Evolutionary conservation across 2,113 vertebrate species (phyloP).

Genomic region (Heliornis fulica): DNA sequence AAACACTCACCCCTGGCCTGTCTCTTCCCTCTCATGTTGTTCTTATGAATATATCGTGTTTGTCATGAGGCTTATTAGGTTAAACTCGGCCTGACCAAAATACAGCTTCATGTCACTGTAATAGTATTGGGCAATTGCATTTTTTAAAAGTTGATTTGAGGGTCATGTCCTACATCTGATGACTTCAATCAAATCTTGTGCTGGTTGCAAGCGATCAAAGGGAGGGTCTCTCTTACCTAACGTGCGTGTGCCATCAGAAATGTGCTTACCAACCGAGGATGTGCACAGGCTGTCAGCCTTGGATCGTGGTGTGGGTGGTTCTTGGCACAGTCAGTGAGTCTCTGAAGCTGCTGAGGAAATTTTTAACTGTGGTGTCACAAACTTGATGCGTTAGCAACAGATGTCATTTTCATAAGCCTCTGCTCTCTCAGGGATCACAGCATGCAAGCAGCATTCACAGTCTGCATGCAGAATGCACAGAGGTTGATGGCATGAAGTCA

Average conservation of each 20-base stretch:
- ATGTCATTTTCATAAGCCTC: slow-evolving; percentile 43
- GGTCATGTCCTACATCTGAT: background rate
- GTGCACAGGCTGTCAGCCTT: slow-evolving; percentile 26
- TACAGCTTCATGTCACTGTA: accelerated
- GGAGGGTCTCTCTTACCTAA: slow-evolving; percentile 6
- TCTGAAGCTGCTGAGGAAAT: slow-evolving; percentile 24
- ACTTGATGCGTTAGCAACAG: slow-evolving; percentile 55
- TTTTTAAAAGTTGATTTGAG: background rate
- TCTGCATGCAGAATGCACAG: background rate
- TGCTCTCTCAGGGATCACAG: slow-evolving; percentile 26
- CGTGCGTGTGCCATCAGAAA: slow-evolving; percentile 10
- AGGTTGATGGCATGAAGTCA: slow-evolving; percentile 3
- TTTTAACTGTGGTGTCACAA: slow-evolving; percentile 39
- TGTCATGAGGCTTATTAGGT: background rate
- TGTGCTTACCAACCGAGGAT: background rate
- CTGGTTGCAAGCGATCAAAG: no score
- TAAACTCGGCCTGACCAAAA: background rate
- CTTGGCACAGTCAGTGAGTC: background rate
- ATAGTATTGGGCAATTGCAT: background rate
- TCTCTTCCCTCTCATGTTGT: background rate
- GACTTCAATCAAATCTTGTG: background rate
- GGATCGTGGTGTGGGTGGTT: slow-evolving; percentile 48
- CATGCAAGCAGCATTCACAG: background rate
- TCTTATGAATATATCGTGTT: background rate
- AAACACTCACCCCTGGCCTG: accelerated